Evolutionary conservation across 2,888 invertebrate genomes (phyloP).

Genomic region (Amphipoea oculea): DNA sequence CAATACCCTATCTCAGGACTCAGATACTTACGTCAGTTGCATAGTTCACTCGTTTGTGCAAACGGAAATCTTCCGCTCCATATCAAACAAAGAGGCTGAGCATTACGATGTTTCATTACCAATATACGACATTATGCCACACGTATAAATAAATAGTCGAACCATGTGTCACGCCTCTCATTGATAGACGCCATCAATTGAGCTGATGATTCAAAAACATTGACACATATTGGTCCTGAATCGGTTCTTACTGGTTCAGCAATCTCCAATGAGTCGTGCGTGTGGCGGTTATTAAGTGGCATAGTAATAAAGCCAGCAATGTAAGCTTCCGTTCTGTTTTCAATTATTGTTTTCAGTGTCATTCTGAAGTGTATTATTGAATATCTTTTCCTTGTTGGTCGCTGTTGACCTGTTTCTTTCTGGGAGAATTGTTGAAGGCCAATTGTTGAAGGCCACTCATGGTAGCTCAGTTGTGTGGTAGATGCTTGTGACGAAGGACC

Average conservation of each 20-base stretch:
- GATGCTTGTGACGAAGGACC: background rate
- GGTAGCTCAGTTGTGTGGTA: background rate
- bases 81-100: conserved; percentile 47
- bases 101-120: conserved; percentile 39
- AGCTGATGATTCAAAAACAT: conserved; percentile 82
- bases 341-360: conserved; percentile 44
- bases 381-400: conserved; percentile 18
- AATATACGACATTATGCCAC: conserved; percentile 33
- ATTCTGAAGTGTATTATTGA: conserved; percentile 27
- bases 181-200: conserved; percentile 76
- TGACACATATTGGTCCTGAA: conserved; percentile 71
- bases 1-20: background rate
- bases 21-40: background rate
- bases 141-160: conserved; percentile 54
- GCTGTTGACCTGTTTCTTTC: background rate
- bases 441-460: no score
- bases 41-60: conserved; percentile 5
- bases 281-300: conserved; percentile 15
- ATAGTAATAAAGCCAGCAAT: conserved; percentile 39
- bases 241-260: conserved; percentile 68
- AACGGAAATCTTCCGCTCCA: conserved; percentile 29
- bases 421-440: background rate
- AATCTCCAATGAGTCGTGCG: conserved; percentile 35
- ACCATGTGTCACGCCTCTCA: conserved; percentile 70
- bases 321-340: conserved; percentile 43